Evolutionary conservation across 2,888 invertebrate genomes (phyloP), one percentile per base, ranked within the genome.

Genomic region (Cyclophora punctaria): DNA sequence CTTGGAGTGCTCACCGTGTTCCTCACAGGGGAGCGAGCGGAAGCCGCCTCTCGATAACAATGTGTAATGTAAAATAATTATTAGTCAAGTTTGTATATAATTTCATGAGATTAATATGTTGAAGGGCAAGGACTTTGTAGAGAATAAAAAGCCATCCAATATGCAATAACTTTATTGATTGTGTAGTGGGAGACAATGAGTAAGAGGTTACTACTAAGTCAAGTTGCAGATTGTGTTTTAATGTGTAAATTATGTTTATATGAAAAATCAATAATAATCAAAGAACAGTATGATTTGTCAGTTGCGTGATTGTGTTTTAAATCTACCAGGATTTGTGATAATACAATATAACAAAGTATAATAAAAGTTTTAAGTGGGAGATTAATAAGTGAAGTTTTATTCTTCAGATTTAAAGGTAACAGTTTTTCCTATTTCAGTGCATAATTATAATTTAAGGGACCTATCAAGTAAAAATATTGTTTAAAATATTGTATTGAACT

Each of bases 321-420:
- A 90, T 91, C 91, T 91, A 92, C 91, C 91, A 91, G 91, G 91
- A 91, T 91, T 91, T 92, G 92, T 92, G 92, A 92, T 92, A 91
- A 91, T 91, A 91, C 90, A 90, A 61, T 91, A 91, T 91, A 91
- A 91, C 91, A 91, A 91, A 89, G 81, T 89, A 85, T 89, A 89
- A 89, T 88, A 88, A 89, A 89, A 88, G 87, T 87, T 89, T 88
- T 87, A 89, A 88, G 89, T 89, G 89, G 89, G 87, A 89, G 88
- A 86, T 85, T 80, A 20, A 84, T 73, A 69, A 80, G 80, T 83
- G 88, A 81, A 83, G 88, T 89, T 89, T 89, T 87, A 89, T 89
- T 89, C 80, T 67, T 67, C 74, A 69, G 75, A 69, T 55, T 5
- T 55, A 59, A 75, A 85, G 86, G 86, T 86, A 85, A 86, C 63